These are phyloP conservation scores for Sesia apiformis DNA, from an alignment of 2,888 invertebrate species.

Conservation along the genomic window DNA sequence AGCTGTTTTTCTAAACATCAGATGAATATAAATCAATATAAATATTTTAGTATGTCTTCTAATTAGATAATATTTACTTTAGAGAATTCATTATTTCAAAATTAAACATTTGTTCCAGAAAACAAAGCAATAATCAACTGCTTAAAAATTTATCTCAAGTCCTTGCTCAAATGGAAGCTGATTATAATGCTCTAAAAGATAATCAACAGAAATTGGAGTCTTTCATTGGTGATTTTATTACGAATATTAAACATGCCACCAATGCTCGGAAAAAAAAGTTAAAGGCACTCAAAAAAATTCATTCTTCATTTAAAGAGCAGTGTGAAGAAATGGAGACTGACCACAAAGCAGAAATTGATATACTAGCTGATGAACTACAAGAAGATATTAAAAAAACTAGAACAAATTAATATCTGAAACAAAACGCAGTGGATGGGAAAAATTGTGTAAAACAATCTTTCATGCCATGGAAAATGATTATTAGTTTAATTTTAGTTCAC, in stretches of 20 bases:
- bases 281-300: constrained; percentile 36
- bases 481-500: constrained; percentile 7
- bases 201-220: constrained; percentile 57
- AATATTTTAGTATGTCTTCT: too few relatives aligned
- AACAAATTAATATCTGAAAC: constrained; percentile 25
- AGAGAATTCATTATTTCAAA: not conserved
- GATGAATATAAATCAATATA: too few relatives aligned
- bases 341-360: constrained; percentile 39
- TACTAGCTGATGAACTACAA: constrained; percentile 40
- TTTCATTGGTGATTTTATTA: constrained; percentile 38
- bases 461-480: constrained; percentile 56
- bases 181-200: constrained; percentile 44
- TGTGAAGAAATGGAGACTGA: constrained; percentile 43
- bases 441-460: constrained; percentile 42
- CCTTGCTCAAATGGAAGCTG: constrained; percentile 37
- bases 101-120: constrained; percentile 28
- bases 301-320: constrained; percentile 42
- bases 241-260: constrained; percentile 49
- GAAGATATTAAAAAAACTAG: constrained; percentile 6
- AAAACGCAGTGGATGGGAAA: constrained; percentile 49
- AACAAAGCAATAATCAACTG: constrained; percentile 35
- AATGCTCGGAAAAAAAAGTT: constrained; percentile 46
- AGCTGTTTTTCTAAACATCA: too few relatives aligned
- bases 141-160: constrained; percentile 38
- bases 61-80: too few relatives aligned